Evolutionary conservation across 1,140 invertebrate species (phyloP).

Genomic region (Coptotermes formosanus): DNA sequence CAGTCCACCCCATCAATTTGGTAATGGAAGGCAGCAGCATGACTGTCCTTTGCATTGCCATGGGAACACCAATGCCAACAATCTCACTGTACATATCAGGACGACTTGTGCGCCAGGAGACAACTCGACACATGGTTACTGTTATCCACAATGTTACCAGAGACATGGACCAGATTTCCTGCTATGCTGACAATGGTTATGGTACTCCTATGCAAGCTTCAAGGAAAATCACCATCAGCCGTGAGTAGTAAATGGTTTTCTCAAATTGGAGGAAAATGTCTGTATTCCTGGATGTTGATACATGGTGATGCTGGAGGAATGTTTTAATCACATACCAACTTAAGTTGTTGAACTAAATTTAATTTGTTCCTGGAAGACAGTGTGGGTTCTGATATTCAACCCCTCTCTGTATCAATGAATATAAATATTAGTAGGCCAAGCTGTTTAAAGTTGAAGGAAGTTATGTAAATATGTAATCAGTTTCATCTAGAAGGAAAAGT

Average conservation of each 20-base stretch:
- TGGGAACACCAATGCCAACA: constrained; percentile 77
- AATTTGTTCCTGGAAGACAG: too few relatives aligned
- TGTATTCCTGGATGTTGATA: neutral
- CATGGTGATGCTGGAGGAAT: neutral
- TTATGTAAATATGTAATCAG: too few relatives aligned
- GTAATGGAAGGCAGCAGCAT: constrained; percentile 79
- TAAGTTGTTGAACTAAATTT: too few relatives aligned
- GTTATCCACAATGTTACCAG: constrained; percentile 76
- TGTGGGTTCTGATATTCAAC: too few relatives aligned
- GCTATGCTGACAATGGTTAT: constrained; percentile 82
- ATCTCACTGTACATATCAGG: constrained; percentile 77
- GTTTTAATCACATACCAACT: too few relatives aligned
- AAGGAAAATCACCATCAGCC: constrained; percentile 70
- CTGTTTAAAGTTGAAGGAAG: too few relatives aligned
- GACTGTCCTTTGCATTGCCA: constrained; percentile 79
- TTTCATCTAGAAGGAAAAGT: too few relatives aligned
- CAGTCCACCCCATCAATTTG: constrained; percentile 76
- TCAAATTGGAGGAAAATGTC: neutral
- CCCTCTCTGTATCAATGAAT: too few relatives aligned
- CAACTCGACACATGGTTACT: constrained; percentile 76
- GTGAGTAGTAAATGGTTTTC: constrained; percentile 40
- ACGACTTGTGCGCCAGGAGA: constrained; percentile 69
- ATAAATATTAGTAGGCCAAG: too few relatives aligned
- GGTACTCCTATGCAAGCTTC: constrained; percentile 80
- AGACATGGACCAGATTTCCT: constrained; percentile 79